Evolutionary conservation across 2,888 invertebrate species (phyloP).

Genomic region (Hydrotaea diabolus): DNA sequence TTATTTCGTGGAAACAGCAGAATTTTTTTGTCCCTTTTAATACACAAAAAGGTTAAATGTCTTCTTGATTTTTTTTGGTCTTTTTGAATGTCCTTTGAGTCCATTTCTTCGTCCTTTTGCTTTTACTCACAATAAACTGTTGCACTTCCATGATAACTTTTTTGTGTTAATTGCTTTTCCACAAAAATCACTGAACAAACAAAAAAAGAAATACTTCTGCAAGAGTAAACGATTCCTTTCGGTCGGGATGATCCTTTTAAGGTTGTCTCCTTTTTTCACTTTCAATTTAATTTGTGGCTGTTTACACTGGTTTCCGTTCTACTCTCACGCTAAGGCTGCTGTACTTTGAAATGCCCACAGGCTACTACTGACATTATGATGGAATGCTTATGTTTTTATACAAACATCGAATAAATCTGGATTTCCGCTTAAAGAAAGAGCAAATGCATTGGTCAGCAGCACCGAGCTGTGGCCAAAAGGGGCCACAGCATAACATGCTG

Average conservation of each 20-base stretch:
- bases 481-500: neutral
- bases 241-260: neutral
- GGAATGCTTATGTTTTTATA: conserved; percentile 61
- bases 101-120: neutral
- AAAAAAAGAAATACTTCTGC: neutral
- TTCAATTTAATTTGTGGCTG: neutral
- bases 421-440: neutral
- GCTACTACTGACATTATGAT: conserved; percentile 51
- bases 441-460: neutral
- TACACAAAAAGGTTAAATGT: too few relatives aligned
- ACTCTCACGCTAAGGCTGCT: neutral
- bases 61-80: too few relatives aligned
- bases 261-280: neutral
- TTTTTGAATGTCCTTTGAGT: too few relatives aligned
- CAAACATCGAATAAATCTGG: neutral
- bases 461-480: neutral
- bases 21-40: too few relatives aligned
- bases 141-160: conserved; percentile 51
- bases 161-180: neutral
- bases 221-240: neutral
- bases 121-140: conserved; percentile 55
- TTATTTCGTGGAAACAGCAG: too few relatives aligned
- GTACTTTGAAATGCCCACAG: conserved; percentile 1
- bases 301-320: neutral
- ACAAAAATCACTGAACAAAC: neutral